A percentile compares a stretch with the other conserved stretches of the same genome.
Conservation (phyloP, 2,113 vertebrate genomes). For the Turdus rufiventris region DNA sequence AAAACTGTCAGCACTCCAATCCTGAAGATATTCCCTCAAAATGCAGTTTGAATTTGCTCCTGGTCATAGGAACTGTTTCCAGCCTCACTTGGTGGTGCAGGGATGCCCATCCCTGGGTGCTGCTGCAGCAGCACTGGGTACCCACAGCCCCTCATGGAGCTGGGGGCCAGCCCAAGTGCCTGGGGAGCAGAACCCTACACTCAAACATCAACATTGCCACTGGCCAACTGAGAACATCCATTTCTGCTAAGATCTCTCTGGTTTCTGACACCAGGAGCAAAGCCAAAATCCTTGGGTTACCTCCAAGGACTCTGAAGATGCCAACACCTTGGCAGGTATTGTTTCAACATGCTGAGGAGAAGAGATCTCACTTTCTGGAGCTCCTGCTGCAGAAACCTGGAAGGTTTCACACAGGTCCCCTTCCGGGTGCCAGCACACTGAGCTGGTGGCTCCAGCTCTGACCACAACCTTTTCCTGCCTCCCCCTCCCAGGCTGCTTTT, state of each 20-base stretch:
- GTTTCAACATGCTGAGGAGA: not conserved
- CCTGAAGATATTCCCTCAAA: not conserved
- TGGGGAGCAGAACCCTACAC: not conserved
- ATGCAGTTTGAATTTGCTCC: not conserved
- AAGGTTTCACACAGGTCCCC: not conserved
- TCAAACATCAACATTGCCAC: not conserved
- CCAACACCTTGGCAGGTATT: not conserved
- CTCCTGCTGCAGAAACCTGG: not conserved
- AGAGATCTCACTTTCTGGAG: not conserved
- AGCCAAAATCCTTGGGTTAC: not conserved
- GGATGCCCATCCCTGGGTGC: not conserved
- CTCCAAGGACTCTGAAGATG: not conserved
- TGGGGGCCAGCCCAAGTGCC: not conserved
- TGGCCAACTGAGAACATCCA: not conserved
- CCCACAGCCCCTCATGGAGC: fast-evolving
- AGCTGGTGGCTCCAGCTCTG: not conserved
- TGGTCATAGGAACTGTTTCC: not conserved
- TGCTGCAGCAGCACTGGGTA: not conserved
- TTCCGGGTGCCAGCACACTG: fast-evolving
- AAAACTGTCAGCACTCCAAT: not conserved
- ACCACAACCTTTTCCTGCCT: not conserved
- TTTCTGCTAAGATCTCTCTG: not conserved
- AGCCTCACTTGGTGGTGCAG: not conserved
- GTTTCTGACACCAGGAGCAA: not conserved
- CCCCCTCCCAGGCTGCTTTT: not conserved